A percentile compares a stretch with the other conserved stretches of the same genome.
Evolutionary conservation across 2,113 vertebrate species (phyloP).

Genomic region (Oncorhynchus clarkii): DNA sequence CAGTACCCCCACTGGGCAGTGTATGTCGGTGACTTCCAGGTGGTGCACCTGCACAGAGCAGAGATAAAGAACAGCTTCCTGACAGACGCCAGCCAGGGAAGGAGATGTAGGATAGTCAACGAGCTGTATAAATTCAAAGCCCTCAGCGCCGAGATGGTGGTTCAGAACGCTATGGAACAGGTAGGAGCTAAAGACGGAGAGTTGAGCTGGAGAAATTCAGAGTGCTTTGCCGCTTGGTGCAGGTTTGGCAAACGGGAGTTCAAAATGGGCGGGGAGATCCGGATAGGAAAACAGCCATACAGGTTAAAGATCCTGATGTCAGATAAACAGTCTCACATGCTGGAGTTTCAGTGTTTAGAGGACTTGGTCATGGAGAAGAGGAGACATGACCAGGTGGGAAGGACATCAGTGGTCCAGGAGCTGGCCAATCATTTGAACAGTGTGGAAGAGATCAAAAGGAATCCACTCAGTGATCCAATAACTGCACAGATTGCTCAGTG

Average conservation of each 20-base stretch:
- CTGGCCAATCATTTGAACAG: slow-evolving; percentile 86
- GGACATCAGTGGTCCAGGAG: slow-evolving; percentile 85
- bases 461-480: too few species aligned
- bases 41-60: slow-evolving; percentile 89
- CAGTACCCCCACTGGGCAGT: slow-evolving; percentile 97
- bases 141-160: slow-evolving; percentile 81
- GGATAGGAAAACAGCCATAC: slow-evolving; percentile 98
- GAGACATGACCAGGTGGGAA: slow-evolving; percentile 93
- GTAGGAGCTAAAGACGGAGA: slow-evolving; percentile 87
- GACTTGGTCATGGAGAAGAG: slow-evolving; percentile 95
- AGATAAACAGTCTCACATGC: slow-evolving; percentile 86
- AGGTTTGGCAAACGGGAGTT: slow-evolving; percentile 92
- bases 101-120: slow-evolving; percentile 88
- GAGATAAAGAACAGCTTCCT: slow-evolving; percentile 91
- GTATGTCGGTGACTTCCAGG: slow-evolving; percentile 91
- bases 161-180: slow-evolving; percentile 91
- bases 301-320: slow-evolving; percentile 85
- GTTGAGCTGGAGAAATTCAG: slow-evolving; percentile 94
- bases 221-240: slow-evolving; percentile 99
- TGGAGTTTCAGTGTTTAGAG: slow-evolving; percentile 97
- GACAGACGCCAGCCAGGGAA: slow-evolving; percentile 88
- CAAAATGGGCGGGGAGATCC: slow-evolving; percentile 94
- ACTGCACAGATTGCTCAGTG: too few species aligned
- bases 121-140: slow-evolving; percentile 87
- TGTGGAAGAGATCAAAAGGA: too few species aligned